phyloP scores from a whole-genome alignment of 2,797 vertebrate genomes.

The Megalops cyprinoides region DNA sequence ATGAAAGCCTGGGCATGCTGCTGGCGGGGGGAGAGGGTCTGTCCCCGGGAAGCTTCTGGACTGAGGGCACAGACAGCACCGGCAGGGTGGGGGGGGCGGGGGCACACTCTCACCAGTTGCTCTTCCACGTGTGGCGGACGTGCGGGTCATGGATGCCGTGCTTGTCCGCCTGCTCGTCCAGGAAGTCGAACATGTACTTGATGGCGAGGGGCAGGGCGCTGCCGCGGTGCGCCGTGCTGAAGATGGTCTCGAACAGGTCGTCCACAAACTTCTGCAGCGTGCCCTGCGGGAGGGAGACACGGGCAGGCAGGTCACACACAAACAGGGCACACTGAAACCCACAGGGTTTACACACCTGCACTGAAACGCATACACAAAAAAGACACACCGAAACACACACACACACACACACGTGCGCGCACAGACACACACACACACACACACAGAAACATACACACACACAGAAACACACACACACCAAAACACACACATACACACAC shows the following conservation, averaged over 20 bases:
- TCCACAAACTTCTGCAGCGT: conserved; percentile 98
- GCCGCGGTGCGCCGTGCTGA: conserved; percentile 95
- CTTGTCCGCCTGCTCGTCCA: conserved; percentile 97
- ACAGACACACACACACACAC: no score
- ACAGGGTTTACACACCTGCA: background rate
- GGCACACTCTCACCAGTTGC: conserved; percentile 94
- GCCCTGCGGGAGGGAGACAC: conserved; percentile 71
- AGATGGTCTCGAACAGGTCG: conserved; percentile 97
- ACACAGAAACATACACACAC: no score
- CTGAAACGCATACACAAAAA: background rate
- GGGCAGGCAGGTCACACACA: background rate
- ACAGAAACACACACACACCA: no score
- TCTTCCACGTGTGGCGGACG: conserved; percentile 97
- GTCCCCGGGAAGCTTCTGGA: no score
- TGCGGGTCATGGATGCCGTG: conserved; percentile 95
- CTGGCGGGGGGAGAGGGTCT: no score
- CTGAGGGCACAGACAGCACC: no score
- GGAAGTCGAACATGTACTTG: conserved; percentile 99
- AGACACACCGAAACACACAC: no score
- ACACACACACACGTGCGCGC: no score
- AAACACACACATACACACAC: no score
- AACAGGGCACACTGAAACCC: background rate
- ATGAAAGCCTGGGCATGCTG: no score
- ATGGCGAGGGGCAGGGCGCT: conserved; percentile 95
- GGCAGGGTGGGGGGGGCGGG: no score